These are phyloP conservation scores for Cairina moschata DNA, from an alignment of 2,113 vertebrate genomes.

Conservation along the genomic window DNA sequence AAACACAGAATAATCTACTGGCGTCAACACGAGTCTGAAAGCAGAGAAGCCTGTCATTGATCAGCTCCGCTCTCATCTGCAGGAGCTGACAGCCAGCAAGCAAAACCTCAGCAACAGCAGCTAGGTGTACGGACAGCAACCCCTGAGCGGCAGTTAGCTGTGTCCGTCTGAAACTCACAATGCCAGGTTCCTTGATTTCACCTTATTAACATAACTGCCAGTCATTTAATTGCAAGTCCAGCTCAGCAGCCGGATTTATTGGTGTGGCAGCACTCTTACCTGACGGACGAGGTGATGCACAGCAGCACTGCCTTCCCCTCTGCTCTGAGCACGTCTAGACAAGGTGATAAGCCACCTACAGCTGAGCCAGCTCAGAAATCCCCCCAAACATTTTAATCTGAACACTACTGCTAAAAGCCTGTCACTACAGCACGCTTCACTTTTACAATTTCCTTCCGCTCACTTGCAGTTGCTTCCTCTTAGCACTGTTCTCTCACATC, in stretches of 20 bases:
- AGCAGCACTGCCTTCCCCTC: not conserved
- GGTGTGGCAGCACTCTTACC: rapidly evolving
- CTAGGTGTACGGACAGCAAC: not conserved
- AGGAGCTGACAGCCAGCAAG: not conserved
- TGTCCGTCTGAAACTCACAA: not conserved
- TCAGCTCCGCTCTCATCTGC: not conserved
- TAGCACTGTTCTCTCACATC: rapidly evolving
- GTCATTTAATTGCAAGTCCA: not conserved
- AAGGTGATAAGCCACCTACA: not conserved
- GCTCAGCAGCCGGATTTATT: not conserved
- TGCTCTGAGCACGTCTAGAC: not conserved
- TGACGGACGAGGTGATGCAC: not conserved
- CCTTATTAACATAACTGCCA: not conserved
- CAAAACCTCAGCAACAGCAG: not conserved
- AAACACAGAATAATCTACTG: not conserved
- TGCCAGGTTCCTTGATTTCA: not conserved
- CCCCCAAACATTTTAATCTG: not conserved
- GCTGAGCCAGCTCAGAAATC: not conserved
- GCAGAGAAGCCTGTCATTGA: not conserved
- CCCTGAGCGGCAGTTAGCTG: not conserved
- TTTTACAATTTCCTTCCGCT: conserved; percentile 7
- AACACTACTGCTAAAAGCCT: not conserved
- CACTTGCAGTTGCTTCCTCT: not conserved
- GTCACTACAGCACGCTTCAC: not conserved
- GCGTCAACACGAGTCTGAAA: not conserved